Evolutionary conservation across 1,140 invertebrate genomes (phyloP).

Genomic region (Amphibalanus amphitrite): DNA sequence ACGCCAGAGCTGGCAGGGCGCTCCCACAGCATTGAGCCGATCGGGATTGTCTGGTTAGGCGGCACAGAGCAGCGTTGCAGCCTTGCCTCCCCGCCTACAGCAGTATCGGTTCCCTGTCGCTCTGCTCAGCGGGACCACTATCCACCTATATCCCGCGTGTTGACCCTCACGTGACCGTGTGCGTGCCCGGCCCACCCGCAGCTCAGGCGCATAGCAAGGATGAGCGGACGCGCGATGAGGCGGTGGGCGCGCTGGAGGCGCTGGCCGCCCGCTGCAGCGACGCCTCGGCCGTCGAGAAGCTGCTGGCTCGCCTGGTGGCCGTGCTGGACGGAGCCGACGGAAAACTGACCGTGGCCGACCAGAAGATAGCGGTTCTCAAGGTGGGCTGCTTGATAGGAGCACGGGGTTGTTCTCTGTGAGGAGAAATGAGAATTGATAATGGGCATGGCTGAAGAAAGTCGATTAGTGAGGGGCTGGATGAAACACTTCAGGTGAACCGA

Average conservation of each 20-base stretch:
- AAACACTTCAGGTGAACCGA: neutral
- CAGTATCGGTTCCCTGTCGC: too few species aligned
- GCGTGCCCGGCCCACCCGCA: constrained; percentile 35
- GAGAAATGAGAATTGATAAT: neutral
- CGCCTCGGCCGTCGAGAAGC: constrained; percentile 40
- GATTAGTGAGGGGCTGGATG: neutral
- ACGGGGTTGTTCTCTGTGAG: neutral
- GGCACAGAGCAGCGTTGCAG: neutral
- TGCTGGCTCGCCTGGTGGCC: constrained; percentile 56
- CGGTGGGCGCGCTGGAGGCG: constrained; percentile 44
- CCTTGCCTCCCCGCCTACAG: neutral
- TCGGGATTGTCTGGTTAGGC: neutral
- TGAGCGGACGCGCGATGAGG: constrained; percentile 48
- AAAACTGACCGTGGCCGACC: constrained; percentile 70
- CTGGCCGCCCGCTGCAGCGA: constrained; percentile 56
- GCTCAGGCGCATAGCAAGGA: constrained; percentile 53
- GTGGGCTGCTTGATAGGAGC: constrained; percentile 25
- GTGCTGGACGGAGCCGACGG: constrained; percentile 79
- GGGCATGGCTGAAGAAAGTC: neutral
- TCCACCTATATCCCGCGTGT: too few species aligned
- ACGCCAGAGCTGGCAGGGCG: too few species aligned
- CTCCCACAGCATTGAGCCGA: neutral
- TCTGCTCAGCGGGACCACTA: too few species aligned
- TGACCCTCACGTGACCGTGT: neutral
- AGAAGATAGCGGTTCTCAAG: constrained; percentile 73